Conservation (phyloP, 2,113 vertebrate species). For the Sisor rabdophorus region DNA sequence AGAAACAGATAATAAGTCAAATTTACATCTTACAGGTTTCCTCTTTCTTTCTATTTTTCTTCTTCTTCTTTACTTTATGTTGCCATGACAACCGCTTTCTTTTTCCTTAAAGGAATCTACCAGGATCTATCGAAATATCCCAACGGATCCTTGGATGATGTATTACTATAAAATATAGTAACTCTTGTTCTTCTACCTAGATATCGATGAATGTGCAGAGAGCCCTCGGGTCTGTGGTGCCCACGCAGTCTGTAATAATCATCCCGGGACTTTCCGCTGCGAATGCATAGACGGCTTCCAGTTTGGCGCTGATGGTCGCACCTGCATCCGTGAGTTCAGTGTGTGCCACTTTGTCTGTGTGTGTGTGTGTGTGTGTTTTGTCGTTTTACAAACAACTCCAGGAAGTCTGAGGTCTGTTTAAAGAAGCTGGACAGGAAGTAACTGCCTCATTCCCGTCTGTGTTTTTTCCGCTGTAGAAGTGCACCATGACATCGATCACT, state of each 20-base stretch:
- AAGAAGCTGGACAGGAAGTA: constrained; percentile 12
- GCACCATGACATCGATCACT: constrained; percentile 72
- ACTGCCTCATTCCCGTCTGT: not conserved
- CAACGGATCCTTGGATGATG: no score
- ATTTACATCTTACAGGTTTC: no score
- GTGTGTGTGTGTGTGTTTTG: not conserved
- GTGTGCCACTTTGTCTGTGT: not conserved
- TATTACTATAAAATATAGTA: constrained; percentile 27
- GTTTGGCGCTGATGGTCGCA: constrained; percentile 74
- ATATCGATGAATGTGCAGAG: constrained; percentile 85
- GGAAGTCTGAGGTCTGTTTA: not conserved
- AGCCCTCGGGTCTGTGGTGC: constrained; percentile 72
- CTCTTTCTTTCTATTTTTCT: no score
- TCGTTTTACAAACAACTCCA: constrained; percentile 9
- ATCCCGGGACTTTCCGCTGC: constrained; percentile 88
- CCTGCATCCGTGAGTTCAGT: constrained; percentile 78
- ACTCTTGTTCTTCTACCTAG: constrained; percentile 60
- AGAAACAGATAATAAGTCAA: no score
- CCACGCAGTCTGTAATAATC: constrained; percentile 83
- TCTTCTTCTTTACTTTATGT: no score
- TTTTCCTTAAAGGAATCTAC: no score
- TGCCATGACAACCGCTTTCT: no score
- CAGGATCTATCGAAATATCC: no score
- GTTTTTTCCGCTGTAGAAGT: constrained; percentile 52
- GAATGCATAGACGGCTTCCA: constrained; percentile 83